Base-by-base conservation (phyloP, 2,888 invertebrate species). In the Eremobia ochroleuca region DNA sequence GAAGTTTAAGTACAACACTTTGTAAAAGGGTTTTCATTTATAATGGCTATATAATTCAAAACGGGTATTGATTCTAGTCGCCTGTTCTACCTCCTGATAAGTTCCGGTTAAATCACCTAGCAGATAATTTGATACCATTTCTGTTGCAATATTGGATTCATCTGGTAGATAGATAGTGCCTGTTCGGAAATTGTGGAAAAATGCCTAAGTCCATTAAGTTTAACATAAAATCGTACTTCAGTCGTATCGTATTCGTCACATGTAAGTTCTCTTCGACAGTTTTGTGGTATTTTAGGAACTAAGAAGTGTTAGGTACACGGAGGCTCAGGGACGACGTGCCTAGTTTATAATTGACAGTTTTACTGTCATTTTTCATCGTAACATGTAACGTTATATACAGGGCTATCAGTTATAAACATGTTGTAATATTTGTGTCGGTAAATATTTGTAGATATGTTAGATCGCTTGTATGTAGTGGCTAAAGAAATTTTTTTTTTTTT, bases 201-300 rank as follows among this genome's bases (percentile, higher is more conserved):
- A 31, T 59, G 28, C 9, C 2, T 11, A 6, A 52, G 21, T 49
- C 31, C 21, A 3, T 43, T 46, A 34, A 58, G 18, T 66, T 25
- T 46, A 18, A 15, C 3, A 21, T 34, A 18, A 9, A 34, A 25
- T 55, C 11, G 76, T 34, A 25, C 11, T 4, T 0, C 18, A 28
- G 55, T 76, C 73, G 69, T 69, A 6, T 72, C 68, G 76, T 49
- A 31, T 5, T 28, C 64, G 67, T 40, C 6, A 21, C 46, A 8
- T 80, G 46, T 65, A 49, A 75, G 8, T 28, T 0, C 0, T 0
- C 6, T 59, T 37, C 21, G 46, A 46, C 21, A 61, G 52, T 49
- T 59, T 40, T 65, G 64, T 46, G 61, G 43, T 58, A 67, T 65
- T 76, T 80, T 31, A 34, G 40, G 49, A 52, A 66, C 37, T 61